Evolutionary conservation across 2,113 vertebrate species (phyloP), one percentile per base, ranked within the genome.

Genomic region (Barnardius zonarius): DNA sequence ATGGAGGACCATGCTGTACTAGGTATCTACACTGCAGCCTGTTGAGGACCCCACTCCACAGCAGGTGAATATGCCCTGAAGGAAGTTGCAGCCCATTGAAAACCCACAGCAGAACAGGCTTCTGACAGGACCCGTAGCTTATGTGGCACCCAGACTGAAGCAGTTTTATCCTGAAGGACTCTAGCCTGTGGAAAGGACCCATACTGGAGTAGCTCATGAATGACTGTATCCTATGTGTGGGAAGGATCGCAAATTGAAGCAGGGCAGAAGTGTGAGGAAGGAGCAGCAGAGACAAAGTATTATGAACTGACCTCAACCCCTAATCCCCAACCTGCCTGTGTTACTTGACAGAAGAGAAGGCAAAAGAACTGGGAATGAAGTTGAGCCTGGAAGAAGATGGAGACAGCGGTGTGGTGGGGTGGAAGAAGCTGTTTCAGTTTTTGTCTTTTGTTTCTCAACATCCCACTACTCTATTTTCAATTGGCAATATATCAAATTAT

Each of bases 391-490:
- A 88, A 86, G 30, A 89, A 82, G 8, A 28, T n/a, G 14, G 19
- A n/a, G 20, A 83, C 41, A 25, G 6, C 8, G 25, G 10, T 20
- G 3, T 1, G 17, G 11, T 20, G 3, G 2, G 11, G 4, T 27
- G 2, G 7, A 30, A 3, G 9, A n/a, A 59, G 11, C 8, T 28
- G 20, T 62, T 52, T 46, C 59, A 59, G 13, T 5, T 67, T 84
- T 54, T 52, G 5, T 57, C 25, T 46, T 46, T 78, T 78, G 23
- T 55, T 86, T 91, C 64, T 83, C 37, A 77, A 13, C 13, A 57
- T 57, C 30, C 33, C 69, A 49, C 5, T 83, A 44, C 5, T 83
- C 41, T 49, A 46, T 24, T 64, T 88, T 75, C 49, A 64, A 69
- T 33, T 70, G 19, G 52, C 46, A 96, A 74, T 24, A 81, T 54